These are phyloP conservation scores for Dryobota labecula DNA, from an alignment of 2,888 invertebrate genomes.

Conservation along the genomic window DNA sequence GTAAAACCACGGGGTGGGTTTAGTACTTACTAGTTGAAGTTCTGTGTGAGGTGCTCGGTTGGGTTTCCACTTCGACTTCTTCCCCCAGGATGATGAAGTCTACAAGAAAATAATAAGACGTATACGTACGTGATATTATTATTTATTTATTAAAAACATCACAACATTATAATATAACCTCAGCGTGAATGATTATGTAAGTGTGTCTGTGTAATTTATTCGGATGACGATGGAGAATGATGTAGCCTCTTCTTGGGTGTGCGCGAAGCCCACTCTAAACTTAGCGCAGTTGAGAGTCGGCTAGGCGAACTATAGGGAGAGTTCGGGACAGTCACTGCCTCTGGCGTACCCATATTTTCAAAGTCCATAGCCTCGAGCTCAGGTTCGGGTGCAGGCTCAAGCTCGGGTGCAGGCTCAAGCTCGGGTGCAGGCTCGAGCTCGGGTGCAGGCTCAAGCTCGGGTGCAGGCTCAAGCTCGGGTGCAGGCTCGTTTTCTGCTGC, in stretches of 20 bases:
- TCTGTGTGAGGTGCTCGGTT: not conserved
- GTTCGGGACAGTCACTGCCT: not conserved
- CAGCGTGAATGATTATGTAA: not conserved
- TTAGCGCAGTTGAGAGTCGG: not conserved
- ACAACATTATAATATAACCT: not conserved
- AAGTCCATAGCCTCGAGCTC: not conserved
- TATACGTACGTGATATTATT: no score
- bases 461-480: not conserved
- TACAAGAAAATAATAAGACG: not conserved
- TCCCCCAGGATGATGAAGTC: not conserved
- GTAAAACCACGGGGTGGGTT: not conserved
- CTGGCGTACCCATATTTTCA: not conserved
- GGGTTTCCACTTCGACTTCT: not conserved
- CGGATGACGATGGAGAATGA: not conserved
- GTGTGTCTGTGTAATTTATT: not conserved
- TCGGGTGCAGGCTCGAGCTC: not conserved
- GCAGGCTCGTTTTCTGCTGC: not conserved
- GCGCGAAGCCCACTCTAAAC: not conserved
- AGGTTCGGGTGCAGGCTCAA: no score
- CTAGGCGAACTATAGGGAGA: not conserved
- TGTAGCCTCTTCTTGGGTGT: not conserved
- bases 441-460: fast-evolving
- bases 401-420: no score
- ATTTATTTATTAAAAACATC: no score
- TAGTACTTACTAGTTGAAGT: not conserved